A percentile compares a stretch with the other conserved stretches of the same genome.
phyloP scores from a whole-genome alignment of 2,888 invertebrate genomes.

The Tigriopus californicus region DNA sequence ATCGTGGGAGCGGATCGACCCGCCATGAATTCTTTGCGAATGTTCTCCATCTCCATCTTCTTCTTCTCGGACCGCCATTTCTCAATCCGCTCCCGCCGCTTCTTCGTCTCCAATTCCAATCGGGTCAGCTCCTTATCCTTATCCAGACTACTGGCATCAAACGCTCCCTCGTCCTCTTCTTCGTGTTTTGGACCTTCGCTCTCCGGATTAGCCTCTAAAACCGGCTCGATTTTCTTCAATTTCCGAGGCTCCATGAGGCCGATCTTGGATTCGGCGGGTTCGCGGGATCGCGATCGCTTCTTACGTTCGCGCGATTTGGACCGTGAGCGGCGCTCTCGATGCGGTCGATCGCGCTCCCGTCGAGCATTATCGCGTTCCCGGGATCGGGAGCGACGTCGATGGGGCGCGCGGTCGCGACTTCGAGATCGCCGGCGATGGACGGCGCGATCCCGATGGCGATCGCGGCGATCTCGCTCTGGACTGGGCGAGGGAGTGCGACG shows the following conservation, averaged over 20 bases:
- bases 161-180: too few relatives aligned
- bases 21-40: not conserved
- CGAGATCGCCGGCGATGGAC: not conserved
- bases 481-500: constrained; percentile 4
- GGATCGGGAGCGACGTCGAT: constrained; percentile 1
- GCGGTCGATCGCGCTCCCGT: not conserved
- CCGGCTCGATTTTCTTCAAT: not conserved
- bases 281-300: not conserved
- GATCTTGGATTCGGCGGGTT: not conserved
- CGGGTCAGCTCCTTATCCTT: constrained; percentile 74
- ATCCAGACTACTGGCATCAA: not conserved
- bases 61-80: constrained; percentile 86
- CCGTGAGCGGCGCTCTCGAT: not conserved
- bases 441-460: not conserved
- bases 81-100: constrained; percentile 81
- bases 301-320: not conserved
- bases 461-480: not conserved
- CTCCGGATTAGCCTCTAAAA: not conserved
- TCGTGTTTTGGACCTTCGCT: not conserved
- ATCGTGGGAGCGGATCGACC: constrained; percentile 30
- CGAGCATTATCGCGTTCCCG: not conserved
- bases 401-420: not conserved
- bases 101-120: constrained; percentile 85
- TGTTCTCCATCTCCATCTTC: constrained; percentile 54
- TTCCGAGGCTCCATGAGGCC: not conserved